Evolutionary conservation across 2,888 invertebrate genomes (phyloP).

Genomic region (Thecophora atra): DNA sequence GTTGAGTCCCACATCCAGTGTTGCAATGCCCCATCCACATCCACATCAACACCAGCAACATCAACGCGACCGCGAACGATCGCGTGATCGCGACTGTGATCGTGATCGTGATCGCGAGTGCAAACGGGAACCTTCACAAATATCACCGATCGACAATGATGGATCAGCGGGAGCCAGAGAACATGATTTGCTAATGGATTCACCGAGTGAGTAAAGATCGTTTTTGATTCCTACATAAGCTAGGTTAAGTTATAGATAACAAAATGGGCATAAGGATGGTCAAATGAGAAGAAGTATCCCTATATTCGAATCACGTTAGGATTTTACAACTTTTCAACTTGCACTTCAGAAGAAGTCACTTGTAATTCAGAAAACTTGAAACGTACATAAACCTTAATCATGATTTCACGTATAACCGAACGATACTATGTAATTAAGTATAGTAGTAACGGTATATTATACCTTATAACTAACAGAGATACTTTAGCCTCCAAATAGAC

Average conservation of each 20-base stretch:
- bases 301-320: no score
- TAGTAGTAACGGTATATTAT: no score
- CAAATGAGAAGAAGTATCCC: no score
- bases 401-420: no score
- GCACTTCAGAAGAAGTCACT: no score
- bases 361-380: no score
- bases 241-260: neutral
- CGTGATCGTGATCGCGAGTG: slow-evolving; percentile 65
- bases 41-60: slow-evolving; percentile 71
- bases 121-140: slow-evolving; percentile 59
- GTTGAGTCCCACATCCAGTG: slow-evolving; percentile 73
- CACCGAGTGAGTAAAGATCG: slow-evolving; percentile 79
- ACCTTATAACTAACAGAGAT: no score
- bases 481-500: no score
- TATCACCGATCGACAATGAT: slow-evolving; percentile 73
- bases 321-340: no score
- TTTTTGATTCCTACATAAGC: slow-evolving; percentile 43
- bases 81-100: slow-evolving; percentile 65
- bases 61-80: slow-evolving; percentile 65
- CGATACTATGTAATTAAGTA: no score
- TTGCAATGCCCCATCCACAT: slow-evolving; percentile 74
- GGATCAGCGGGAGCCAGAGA: slow-evolving; percentile 65
- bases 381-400: no score
- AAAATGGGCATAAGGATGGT: neutral
- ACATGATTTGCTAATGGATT: slow-evolving; percentile 79